Percentiles rank a stretch among this genome's conserved stretches.
Evolutionary conservation across 1,140 invertebrate genomes (phyloP).

Genomic region (Rhyzopertha dominica): DNA sequence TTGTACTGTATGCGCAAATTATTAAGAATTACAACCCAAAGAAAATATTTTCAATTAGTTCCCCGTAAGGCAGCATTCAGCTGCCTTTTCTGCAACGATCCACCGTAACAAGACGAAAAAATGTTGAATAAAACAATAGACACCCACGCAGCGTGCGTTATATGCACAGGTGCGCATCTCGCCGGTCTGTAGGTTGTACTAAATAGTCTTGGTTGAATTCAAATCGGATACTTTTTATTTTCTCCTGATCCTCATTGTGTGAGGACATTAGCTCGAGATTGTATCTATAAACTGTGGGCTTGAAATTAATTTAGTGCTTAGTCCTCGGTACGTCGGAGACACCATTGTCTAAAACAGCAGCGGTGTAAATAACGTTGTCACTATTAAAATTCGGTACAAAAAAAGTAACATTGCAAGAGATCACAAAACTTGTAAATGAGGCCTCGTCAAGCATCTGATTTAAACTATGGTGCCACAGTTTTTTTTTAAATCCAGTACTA

Average conservation of each 20-base stretch:
- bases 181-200: slow-evolving; percentile 38
- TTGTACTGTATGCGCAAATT: too few species aligned
- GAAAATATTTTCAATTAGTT: too few species aligned
- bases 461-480: too few species aligned
- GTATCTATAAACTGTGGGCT: slow-evolving; percentile 36
- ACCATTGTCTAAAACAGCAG: too few species aligned
- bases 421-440: too few species aligned
- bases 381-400: too few species aligned
- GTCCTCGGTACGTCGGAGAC: slow-evolving; percentile 25
- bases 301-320: slow-evolving; percentile 41
- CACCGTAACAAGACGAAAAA: slow-evolving; percentile 29
- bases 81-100: slow-evolving; percentile 37
- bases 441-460: too few species aligned
- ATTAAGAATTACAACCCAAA: too few species aligned
- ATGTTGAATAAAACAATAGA: slow-evolving; percentile 36
- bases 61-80: too few species aligned
- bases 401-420: too few species aligned
- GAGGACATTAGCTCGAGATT: slow-evolving; percentile 41
- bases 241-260: slow-evolving; percentile 40
- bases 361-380: too few species aligned
- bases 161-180: slow-evolving; percentile 33
- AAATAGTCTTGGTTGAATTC: slow-evolving; percentile 39
- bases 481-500: too few species aligned
- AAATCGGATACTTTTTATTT: slow-evolving; percentile 38
- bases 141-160: slow-evolving; percentile 27